Percentiles rank a stretch among this genome's conserved stretches.
Conservation (phyloP, 2,113 vertebrate species). For the Cyanoliseus patagonus region DNA sequence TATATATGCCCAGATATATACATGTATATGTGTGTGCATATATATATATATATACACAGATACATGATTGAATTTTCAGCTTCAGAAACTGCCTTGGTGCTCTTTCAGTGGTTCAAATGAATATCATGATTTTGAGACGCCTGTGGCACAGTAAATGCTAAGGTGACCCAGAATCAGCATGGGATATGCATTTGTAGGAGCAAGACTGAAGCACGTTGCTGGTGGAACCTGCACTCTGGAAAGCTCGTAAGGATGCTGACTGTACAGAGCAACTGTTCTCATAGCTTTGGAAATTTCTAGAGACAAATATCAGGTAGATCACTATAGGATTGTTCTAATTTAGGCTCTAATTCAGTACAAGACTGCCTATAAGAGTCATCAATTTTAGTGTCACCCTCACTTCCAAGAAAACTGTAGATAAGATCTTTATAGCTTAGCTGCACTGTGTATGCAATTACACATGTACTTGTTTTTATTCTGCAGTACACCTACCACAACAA, state of each 20-base stretch:
- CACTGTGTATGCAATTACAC: not conserved
- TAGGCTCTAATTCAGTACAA: not conserved
- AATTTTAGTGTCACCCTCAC: not conserved
- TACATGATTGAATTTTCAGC: not conserved
- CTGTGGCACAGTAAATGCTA: too few relatives aligned
- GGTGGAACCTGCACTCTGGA: not conserved
- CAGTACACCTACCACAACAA: not conserved
- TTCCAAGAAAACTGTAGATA: not conserved
- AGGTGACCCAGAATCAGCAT: not conserved
- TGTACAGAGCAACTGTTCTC: not conserved
- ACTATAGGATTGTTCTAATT: not conserved
- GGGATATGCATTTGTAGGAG: accelerated
- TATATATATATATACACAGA: too few relatives aligned
- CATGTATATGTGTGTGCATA: not conserved
- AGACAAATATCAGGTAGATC: not conserved
- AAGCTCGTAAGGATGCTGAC: not conserved
- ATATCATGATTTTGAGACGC: not conserved
- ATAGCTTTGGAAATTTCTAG: not conserved
- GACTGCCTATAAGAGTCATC: not conserved
- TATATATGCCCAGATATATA: not conserved
- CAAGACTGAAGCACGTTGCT: not conserved
- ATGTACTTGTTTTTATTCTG: accelerated
- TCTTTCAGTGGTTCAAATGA: not conserved
- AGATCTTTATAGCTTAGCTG: not conserved
- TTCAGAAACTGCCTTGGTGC: not conserved